These are phyloP conservation scores for Brachystomella parvula DNA, from an alignment of 1,140 invertebrate genomes.

Conservation along the genomic window DNA sequence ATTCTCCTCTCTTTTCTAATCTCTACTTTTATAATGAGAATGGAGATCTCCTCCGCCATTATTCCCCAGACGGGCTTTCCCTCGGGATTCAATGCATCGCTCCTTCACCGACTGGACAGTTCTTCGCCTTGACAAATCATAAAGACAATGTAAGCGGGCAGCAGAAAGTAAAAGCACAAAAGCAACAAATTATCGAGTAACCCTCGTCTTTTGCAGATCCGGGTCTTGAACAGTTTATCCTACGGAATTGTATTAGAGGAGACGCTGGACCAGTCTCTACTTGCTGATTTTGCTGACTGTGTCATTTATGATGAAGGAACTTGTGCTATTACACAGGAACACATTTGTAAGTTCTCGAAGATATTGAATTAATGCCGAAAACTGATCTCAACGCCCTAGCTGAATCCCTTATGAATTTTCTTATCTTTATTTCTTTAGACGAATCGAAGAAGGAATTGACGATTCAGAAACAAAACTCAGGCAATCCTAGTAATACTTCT, in stretches of 20 bases:
- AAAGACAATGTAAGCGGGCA: not conserved
- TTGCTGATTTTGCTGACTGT: not conserved
- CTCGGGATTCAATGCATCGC: not conserved
- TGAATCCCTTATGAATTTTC: too few species aligned
- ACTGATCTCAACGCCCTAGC: too few species aligned
- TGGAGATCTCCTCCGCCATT: not conserved
- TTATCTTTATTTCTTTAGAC: too few species aligned
- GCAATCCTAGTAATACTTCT: too few species aligned
- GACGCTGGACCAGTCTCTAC: not conserved
- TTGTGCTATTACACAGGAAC: too few species aligned
- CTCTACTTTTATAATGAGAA: not conserved
- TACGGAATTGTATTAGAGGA: not conserved
- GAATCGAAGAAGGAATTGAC: too few species aligned
- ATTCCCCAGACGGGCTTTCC: not conserved
- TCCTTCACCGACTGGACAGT: not conserved
- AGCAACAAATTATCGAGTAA: not conserved
- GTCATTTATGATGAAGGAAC: not conserved
- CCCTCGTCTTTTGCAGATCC: not conserved
- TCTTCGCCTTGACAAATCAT: constrained; percentile 3
- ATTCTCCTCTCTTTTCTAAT: constrained; percentile 8
- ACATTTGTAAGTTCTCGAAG: too few species aligned
- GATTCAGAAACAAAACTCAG: too few species aligned
- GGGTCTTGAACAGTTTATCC: not conserved
- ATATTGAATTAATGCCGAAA: too few species aligned
- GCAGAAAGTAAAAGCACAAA: not conserved